Conservation (phyloP, 2,888 invertebrate species). For the Leptura quadrifasciata region DNA sequence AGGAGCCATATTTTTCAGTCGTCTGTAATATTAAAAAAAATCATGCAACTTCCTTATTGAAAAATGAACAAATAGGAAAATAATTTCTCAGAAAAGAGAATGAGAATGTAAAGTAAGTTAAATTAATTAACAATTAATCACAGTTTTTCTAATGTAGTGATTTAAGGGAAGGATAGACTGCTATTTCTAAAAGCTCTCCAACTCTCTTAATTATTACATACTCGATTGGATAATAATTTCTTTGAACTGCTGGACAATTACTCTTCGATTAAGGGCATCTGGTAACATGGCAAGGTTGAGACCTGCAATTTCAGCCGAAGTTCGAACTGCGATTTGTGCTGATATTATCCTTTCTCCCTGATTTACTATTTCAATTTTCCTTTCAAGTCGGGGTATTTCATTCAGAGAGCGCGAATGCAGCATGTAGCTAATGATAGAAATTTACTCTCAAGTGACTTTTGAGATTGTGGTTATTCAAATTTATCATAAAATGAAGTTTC, state of each 20-base stretch:
- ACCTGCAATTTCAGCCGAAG: neutral
- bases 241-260: neutral
- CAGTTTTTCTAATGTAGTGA: no score
- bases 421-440: neutral
- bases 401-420: neutral
- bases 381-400: slow-evolving; percentile 1
- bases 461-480: neutral
- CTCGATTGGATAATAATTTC: neutral
- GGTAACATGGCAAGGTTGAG: neutral
- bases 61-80: no score
- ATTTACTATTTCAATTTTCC: slow-evolving; percentile 7
- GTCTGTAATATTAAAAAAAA: no score
- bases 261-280: slow-evolving; percentile 3
- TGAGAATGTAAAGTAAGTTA: no score
- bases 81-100: no score
- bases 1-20: no score
- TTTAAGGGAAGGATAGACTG: neutral
- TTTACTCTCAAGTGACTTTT: neutral
- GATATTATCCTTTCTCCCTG: slow-evolving; percentile 1
- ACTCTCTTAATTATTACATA: neutral
- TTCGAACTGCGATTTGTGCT: neutral
- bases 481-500: no score
- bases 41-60: no score
- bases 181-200: neutral
- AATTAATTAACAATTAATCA: no score